Conservation (phyloP, 2,797 vertebrate genomes). For the Myoxocephalus aenaeus region DNA sequence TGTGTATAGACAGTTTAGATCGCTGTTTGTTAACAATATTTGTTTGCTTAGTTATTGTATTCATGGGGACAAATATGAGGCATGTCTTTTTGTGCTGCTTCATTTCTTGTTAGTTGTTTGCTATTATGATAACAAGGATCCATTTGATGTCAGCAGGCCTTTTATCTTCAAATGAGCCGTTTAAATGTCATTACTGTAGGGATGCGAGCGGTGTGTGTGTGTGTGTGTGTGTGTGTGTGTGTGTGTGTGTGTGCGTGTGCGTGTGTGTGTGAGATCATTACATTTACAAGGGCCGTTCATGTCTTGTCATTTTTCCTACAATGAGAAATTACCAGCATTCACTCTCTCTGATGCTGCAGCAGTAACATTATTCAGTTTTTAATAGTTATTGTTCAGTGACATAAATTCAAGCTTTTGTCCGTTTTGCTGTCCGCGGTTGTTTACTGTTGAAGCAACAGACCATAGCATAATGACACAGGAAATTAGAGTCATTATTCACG, state of each 20-base stretch:
- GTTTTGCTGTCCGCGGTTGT: slow-evolving; percentile 19
- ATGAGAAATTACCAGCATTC: slow-evolving; percentile 68
- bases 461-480: slow-evolving; percentile 8
- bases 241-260: slow-evolving; percentile 4
- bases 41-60: slow-evolving; percentile 73
- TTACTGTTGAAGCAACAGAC: slow-evolving; percentile 26
- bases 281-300: slow-evolving; percentile 71
- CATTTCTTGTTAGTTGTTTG: slow-evolving; percentile 76
- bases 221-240: slow-evolving; percentile 45
- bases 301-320: slow-evolving; percentile 64
- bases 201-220: background rate
- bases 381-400: slow-evolving; percentile 51
- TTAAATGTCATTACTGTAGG: slow-evolving; percentile 81
- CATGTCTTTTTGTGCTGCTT: slow-evolving; percentile 69
- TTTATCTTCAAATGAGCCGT: slow-evolving; percentile 82
- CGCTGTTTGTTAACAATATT: slow-evolving; percentile 72
- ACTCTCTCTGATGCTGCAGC: slow-evolving; percentile 28
- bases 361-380: slow-evolving; percentile 53
- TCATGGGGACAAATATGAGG: slow-evolving; percentile 67
- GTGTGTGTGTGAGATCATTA: slow-evolving; percentile 45
- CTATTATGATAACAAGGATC: slow-evolving; percentile 77
- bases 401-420: slow-evolving; percentile 54
- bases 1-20: slow-evolving; percentile 74
- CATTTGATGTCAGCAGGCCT: slow-evolving; percentile 76
- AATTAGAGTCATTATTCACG: slow-evolving; percentile 24